Evolutionary conservation across 2,113 vertebrate genomes (phyloP), one percentile per base, ranked within the genome.

Genomic region (Scortum barcoo): DNA sequence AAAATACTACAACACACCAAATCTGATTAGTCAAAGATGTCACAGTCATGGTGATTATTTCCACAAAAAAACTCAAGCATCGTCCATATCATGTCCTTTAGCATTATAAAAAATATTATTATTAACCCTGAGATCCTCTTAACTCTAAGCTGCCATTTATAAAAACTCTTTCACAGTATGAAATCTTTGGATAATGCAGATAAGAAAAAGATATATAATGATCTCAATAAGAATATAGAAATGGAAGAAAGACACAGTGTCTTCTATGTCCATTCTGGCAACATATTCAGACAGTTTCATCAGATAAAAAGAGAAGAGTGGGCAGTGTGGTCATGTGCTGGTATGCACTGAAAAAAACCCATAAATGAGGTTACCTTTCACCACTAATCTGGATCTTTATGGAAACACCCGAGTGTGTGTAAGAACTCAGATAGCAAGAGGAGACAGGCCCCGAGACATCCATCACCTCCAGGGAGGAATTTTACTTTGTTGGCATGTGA

Each of bases 371-470:
- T 53, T 63, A 22, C 67, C 57, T 86, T 84, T 87, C 83, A 83
- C 74, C 36, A 40, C 72, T 56, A 53, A 54, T 86, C 80, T 83
- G 28, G 26, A 87, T 88, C 68, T 84, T 92, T 77, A 86, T 86
- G 85, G 85, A 89, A 88, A 86, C 80, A 84, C 78, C 68, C 51
- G 46, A 72, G 76, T 72, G 58, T 82, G 72, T 57, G 65, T 76
- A 83, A 76, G 51, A 82, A 69, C 51, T 83, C 60, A 58, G 73
- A 70, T 20, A 92, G 87, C 93, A 93, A 91, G 94, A 94, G 93
- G 85, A 93, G 92, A 94, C 94, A 93, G 75, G 94, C 83, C 91
- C 88, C 65, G 0, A 92, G 85, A 93, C 91, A 95, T 93, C 84
- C 84, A 91, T 93, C 86, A 92, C 90, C 91, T 92, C 65, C 65